Evolutionary conservation across 2,113 vertebrate species (phyloP).

Genomic region (Vulpes lagopus): DNA sequence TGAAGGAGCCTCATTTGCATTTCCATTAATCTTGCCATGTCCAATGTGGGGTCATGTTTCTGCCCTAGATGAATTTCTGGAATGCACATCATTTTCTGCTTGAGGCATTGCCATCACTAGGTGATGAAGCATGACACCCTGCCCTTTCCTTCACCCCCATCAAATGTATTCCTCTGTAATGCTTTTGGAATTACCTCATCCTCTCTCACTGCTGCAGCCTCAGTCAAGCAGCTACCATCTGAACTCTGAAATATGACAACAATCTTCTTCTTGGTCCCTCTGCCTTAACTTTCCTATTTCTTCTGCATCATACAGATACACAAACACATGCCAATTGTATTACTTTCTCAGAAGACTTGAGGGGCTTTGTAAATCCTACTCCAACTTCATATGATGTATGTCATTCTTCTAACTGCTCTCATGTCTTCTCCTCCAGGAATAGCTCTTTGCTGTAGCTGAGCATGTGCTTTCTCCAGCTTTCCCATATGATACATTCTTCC

Average conservation of each 20-base stretch:
- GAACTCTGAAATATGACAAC: background rate
- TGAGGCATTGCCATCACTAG: background rate
- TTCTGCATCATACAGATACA: background rate
- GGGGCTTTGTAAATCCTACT: background rate
- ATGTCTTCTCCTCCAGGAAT: background rate
- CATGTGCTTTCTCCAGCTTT: background rate
- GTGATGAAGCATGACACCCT: background rate
- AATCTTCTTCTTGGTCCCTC: background rate
- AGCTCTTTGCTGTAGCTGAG: background rate
- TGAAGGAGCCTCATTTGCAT: conserved; percentile 41
- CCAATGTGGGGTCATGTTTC: conserved; percentile 3
- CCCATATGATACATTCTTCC: background rate
- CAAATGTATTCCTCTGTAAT: background rate
- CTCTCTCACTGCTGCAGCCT: background rate
- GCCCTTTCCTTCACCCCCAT: background rate
- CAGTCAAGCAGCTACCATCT: background rate
- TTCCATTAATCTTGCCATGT: conserved; percentile 42
- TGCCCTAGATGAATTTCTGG: background rate
- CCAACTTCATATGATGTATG: background rate
- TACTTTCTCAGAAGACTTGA: background rate
- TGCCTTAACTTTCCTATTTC: background rate
- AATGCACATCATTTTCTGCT: conserved; percentile 34
- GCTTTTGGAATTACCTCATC: background rate
- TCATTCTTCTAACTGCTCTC: background rate
- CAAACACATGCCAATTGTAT: background rate